Evolutionary conservation across 2,888 invertebrate genomes (phyloP).

Genomic region (Dioctria linearis): DNA sequence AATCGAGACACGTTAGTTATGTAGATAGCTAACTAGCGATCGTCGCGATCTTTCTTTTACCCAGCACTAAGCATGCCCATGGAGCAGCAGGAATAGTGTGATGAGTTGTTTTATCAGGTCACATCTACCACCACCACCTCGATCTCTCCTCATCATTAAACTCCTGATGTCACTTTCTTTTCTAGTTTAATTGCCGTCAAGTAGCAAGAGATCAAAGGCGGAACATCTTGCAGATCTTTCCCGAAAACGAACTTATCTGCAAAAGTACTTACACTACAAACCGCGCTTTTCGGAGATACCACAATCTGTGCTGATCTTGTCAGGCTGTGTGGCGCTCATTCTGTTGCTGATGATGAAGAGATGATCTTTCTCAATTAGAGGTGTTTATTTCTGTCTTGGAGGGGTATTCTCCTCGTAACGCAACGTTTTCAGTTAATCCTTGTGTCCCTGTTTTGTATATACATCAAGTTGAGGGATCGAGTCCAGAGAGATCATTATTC

Average conservation of each 20-base stretch:
- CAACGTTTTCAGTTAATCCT: constrained; percentile 30
- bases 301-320: constrained; percentile 42
- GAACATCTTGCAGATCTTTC: constrained; percentile 38
- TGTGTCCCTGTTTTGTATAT: constrained; percentile 23
- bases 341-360: constrained; percentile 43
- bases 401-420: constrained; percentile 10
- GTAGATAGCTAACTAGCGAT: no score
- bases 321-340: constrained; percentile 37
- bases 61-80: not conserved
- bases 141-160: not conserved
- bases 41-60: not conserved
- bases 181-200: constrained; percentile 50
- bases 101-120: constrained; percentile 35
- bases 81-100: not conserved
- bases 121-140: not conserved
- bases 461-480: constrained; percentile 33
- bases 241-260: constrained; percentile 23
- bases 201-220: constrained; percentile 51
- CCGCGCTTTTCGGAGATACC: constrained; percentile 1
- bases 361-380: constrained; percentile 51
- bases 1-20: not conserved
- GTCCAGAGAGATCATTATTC: constrained; percentile 11
- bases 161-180: constrained; percentile 9
- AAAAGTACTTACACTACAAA: not conserved
- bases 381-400: constrained; percentile 50